Percentiles rank a stretch among this genome's conserved stretches.
Conservation (phyloP, 2,888 invertebrate species). For the Lycaena phlaeas region DNA sequence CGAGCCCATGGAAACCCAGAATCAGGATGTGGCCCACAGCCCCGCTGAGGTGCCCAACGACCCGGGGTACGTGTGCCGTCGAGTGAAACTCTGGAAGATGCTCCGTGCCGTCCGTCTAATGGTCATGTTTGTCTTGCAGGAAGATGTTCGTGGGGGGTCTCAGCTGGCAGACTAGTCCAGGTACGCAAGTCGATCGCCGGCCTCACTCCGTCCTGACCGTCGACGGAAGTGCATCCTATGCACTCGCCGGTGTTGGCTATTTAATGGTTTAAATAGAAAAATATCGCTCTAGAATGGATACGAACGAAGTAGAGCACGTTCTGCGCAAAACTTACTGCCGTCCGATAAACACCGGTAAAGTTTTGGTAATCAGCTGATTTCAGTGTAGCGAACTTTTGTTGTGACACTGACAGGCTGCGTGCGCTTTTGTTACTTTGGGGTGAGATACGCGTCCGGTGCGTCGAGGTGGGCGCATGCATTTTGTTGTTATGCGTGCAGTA, state of each 20-base stretch:
- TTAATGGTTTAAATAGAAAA: slow-evolving; percentile 33
- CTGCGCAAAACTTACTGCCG: slow-evolving; percentile 42
- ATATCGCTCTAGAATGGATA: slow-evolving; percentile 27
- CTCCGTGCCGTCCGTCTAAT: slow-evolving; percentile 39
- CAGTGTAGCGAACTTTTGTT: slow-evolving; percentile 38
- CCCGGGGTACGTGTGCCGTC: slow-evolving; percentile 82
- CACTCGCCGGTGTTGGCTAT: slow-evolving; percentile 37
- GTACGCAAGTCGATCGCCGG: slow-evolving; percentile 75
- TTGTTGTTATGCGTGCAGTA: slow-evolving; percentile 37
- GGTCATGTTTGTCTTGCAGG: slow-evolving; percentile 83
- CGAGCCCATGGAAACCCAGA: slow-evolving; percentile 82
- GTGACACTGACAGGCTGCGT: slow-evolving; percentile 31
- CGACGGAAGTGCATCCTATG: slow-evolving; percentile 51
- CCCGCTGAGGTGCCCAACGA: slow-evolving; percentile 95
- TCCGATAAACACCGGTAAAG: slow-evolving; percentile 61
- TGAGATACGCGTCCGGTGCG: slow-evolving; percentile 19
- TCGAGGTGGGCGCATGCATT: slow-evolving; percentile 21
- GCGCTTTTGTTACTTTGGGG: slow-evolving; percentile 29
- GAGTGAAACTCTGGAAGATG: slow-evolving; percentile 21
- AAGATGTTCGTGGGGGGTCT: slow-evolving; percentile 99
- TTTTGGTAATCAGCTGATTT: slow-evolving; percentile 70
- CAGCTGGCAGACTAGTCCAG: slow-evolving; percentile 99
- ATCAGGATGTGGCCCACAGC: slow-evolving; percentile 86
- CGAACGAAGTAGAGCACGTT: slow-evolving; percentile 32
- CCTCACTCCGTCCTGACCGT: slow-evolving; percentile 36